phyloP scores from a whole-genome alignment of 23 tunicate species.

The Pegea sp. region DNA sequence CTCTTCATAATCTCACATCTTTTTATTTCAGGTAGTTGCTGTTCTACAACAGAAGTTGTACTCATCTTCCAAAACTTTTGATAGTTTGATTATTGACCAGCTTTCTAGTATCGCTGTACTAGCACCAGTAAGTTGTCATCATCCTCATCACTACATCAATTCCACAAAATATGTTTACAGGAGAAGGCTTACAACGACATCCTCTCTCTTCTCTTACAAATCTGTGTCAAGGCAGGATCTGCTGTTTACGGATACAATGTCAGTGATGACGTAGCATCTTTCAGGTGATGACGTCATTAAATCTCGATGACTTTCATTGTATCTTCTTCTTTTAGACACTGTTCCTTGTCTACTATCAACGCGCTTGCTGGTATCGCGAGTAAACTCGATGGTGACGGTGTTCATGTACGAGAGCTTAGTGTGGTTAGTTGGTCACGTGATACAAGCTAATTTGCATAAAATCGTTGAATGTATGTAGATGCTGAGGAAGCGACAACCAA shows the following conservation, averaged over 20 bases:
- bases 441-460: not conserved
- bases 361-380: conserved; percentile 62
- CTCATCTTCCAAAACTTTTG: conserved; percentile 44
- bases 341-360: conserved; percentile 58
- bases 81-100: conserved; percentile 47
- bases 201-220: conserved; percentile 37
- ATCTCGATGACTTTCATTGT: too few species aligned
- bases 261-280: conserved; percentile 5
- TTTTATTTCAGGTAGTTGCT: conserved; percentile 38
- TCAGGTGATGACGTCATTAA: conserved; percentile 10
- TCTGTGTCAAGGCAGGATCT: conserved; percentile 56
- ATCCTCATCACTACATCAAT: not conserved
- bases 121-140: conserved; percentile 21
- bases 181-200: conserved; percentile 45
- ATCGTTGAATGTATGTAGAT: too few species aligned
- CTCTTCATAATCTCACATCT: not conserved
- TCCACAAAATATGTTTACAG: conserved; percentile 3
- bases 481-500: too few species aligned
- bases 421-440: not conserved
- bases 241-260: conserved; percentile 13
- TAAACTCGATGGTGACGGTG: conserved; percentile 9
- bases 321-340: conserved; percentile 24
- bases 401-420: too few species aligned
- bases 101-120: conserved; percentile 56
- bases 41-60: conserved; percentile 46